These are phyloP conservation scores for Drosophila lowei DNA, from an alignment of 1,140 invertebrate genomes.

Conservation along the genomic window DNA sequence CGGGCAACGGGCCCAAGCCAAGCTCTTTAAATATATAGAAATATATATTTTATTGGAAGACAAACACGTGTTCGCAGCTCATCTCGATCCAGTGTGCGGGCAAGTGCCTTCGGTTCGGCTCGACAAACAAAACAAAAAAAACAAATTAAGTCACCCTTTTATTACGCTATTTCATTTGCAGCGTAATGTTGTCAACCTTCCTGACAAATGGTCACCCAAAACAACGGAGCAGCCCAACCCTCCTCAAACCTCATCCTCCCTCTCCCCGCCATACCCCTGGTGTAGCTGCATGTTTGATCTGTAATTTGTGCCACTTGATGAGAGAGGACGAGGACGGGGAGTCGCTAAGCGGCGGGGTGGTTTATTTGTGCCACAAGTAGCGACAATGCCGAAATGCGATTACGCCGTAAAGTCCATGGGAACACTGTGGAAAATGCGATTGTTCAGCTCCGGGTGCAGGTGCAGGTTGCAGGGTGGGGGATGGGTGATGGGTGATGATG, in stretches of 20 bases:
- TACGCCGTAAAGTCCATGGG: conserved; percentile 35
- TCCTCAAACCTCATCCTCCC: neutral
- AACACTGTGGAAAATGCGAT: conserved; percentile 47
- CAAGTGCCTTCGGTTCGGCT: conserved; percentile 23
- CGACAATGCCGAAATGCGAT: conserved; percentile 45
- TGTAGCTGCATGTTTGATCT: conserved; percentile 48
- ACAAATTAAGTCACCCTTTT: conserved; percentile 74
- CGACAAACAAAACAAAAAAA: conserved; percentile 19
- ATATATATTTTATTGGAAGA: conserved; percentile 61
- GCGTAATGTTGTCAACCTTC: conserved; percentile 58
- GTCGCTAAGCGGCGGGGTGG: conserved; percentile 52
- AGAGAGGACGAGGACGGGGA: conserved; percentile 7
- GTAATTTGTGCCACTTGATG: conserved; percentile 60
- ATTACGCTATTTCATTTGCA: conserved; percentile 66
- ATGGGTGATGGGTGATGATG: neutral
- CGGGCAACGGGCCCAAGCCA: conserved; percentile 1
- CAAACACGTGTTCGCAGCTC: conserved; percentile 69
- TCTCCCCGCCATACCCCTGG: neutral
- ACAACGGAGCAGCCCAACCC: conserved; percentile 16
- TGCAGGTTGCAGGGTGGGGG: conserved; percentile 25
- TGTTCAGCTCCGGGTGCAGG: conserved; percentile 47
- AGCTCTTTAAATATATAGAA: conserved; percentile 23
- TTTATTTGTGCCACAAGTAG: conserved; percentile 60
- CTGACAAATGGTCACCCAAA: conserved; percentile 58
- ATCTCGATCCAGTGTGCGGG: conserved; percentile 21